Base-by-base conservation (phyloP, 92 coral and sea anemone genomes). In the Umimayanthus kanabou region DNA sequence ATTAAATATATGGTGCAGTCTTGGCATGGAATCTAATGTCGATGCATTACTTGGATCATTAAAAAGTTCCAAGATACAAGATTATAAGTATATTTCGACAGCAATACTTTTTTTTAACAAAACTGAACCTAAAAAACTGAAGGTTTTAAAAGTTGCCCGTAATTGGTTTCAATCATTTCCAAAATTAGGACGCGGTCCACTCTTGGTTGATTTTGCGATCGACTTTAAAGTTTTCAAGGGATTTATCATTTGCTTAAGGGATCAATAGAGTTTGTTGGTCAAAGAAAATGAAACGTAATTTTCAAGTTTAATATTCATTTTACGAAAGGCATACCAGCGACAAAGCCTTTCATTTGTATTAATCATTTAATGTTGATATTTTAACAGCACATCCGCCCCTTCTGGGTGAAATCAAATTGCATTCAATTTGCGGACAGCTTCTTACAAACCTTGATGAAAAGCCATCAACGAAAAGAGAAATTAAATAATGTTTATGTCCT, bases 351-450 rank as follows among this genome's bases (percentile, higher is more conserved):
- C 49, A 58, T 55, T 53, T 80, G 72, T 57, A 29, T 80, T 28
- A 53, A 61, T 80, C 49, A 33, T 29, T 29, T 55, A 15, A 57
- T 57, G 65, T 49, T 80, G 73, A 80, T 40, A 58, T 61, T 61
- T 80, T 80, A 58, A 80, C 71, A 61, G 8, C 73, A 39, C 71
- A 49, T 80, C 85, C 85, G 85, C 16, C 28, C 47, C 50, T 80
- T 80, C 49, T 43, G 11, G 9, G 39, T 57, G 29, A 58, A 80
- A 39, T 57, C 85, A 80, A 61, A 37, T 80, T 80, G 49, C 71
- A 61, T 80, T 80, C 85, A 80, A 80, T 39, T 61, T 80, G 73
- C 16, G 49, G 85, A 80, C 71, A 37, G 73, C 26, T 61, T 57
- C 47, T 80, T 39, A 61, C 49, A 33, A 53, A 20, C 22, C 50